A percentile compares a stretch with the other conserved stretches of the same genome.
These are phyloP conservation scores for Lycia hirtaria DNA, from an alignment of 2,888 invertebrate species.

Conservation along the genomic window DNA sequence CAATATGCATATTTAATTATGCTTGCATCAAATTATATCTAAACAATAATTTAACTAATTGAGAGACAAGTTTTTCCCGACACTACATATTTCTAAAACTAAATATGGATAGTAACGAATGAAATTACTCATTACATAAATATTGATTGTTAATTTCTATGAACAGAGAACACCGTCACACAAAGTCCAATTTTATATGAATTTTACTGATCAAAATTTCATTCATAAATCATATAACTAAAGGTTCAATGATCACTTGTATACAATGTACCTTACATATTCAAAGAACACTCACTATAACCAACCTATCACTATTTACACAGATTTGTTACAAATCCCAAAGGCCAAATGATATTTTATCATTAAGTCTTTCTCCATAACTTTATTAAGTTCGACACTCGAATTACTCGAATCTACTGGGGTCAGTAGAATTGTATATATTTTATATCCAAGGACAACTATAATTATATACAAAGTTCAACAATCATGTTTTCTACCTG, in stretches of 20 bases:
- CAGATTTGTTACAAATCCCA: no score
- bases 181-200: neutral
- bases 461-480: neutral
- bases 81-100: no score
- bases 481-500: neutral
- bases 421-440: no score
- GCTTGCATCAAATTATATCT: neutral
- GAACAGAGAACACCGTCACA: neutral
- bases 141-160: neutral
- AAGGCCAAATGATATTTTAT: no score
- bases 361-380: no score
- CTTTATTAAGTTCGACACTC: no score
- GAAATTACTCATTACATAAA: neutral
- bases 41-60: neutral
- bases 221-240: neutral
- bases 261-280: neutral
- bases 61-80: neutral
- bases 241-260: neutral
- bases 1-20: neutral
- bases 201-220: neutral
- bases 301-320: neutral
- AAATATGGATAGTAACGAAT: neutral
- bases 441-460: neutral
- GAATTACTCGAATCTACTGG: no score
- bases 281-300: neutral